A percentile compares a stretch with the other conserved stretches of the same genome.
phyloP scores from a whole-genome alignment of 2,888 invertebrate species.

The Agrenia bidenticulata region DNA sequence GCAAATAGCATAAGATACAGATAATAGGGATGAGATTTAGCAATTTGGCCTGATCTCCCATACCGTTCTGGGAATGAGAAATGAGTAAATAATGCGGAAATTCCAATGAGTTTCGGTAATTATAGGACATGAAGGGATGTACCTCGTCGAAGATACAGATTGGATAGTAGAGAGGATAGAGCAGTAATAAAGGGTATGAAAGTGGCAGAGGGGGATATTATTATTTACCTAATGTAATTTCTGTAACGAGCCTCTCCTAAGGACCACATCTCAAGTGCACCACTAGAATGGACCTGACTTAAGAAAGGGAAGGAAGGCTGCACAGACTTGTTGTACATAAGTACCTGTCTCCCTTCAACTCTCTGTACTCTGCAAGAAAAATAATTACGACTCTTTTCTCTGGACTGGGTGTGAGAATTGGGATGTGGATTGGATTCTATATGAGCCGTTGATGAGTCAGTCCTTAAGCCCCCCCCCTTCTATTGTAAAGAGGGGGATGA shows the following conservation, averaged over 20 bases:
- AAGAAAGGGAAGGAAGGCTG: conserved; percentile 8
- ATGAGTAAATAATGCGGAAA: background rate
- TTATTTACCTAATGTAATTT: conserved; percentile 42
- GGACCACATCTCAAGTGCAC: background rate
- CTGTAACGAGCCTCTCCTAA: conserved; percentile 26
- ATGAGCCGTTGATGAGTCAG: no score
- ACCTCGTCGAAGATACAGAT: background rate
- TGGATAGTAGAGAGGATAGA: conserved; percentile 33
- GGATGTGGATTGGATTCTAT: no score
- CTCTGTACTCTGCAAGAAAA: no score
- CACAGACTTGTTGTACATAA: no score
- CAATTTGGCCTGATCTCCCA: background rate
- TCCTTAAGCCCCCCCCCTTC: no score
- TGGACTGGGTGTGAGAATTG: no score
- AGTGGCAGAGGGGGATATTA: no score
- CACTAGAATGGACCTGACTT: background rate
- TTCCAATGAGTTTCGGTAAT: background rate
- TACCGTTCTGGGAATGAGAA: background rate
- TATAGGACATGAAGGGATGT: background rate
- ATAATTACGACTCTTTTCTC: no score
- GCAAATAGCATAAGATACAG: no score
- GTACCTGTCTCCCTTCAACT: no score
- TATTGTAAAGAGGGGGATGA: no score
- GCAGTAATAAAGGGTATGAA: conserved; percentile 43
- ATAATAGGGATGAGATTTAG: no score